Base-by-base conservation (phyloP, 2,113 vertebrate species). In the Columba janthina region DNA sequence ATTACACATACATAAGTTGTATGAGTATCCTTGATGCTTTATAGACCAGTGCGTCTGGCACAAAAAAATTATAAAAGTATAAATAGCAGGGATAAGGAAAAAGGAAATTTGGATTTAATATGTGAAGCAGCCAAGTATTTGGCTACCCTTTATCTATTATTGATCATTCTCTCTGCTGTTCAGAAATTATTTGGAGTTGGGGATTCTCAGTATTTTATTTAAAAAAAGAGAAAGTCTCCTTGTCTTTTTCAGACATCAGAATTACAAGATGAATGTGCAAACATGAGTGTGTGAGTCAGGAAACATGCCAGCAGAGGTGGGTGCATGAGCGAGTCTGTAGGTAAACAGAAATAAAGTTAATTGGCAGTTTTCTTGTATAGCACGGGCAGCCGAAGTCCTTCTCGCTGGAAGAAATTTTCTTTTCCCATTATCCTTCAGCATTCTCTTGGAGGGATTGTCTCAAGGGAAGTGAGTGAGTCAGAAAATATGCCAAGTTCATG, bases 401-500 rank as follows among this genome's bases (percentile, higher is more conserved):
- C 64, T 78, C 3, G 0, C 72, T 94, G 95, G 76, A 96, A 95
- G 92, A 94, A 96, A 91, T 83, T 95, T 90, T 96, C 94, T 95
- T 94, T 93, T 85, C 92, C 93, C 88, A 91, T 92, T 95, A 95
- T 97, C 85, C 88, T 96, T 96, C 89, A 96, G 36, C 90, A 74
- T 90, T 97, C 94, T 96, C 89, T 92, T 83, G 83, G 70, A 90
- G 57, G 73, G 89, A 89, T 94, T 91, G 87, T 89, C 90, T 94
- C 93, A 90, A 87, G 92, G 95, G 96, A 97, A 96, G 89, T 91
- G 96, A 95, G 91, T 84, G 95, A 95, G 96, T 95, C 96, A 95
- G 93, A 94, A 94, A 96, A 96, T 94, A 94, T 92, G 96, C 96
- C 96, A 97, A 97, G 95, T 97, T 96, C 95, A 96, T 97, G 96